These are phyloP conservation scores for Phrynosoma platyrhinos DNA, from an alignment of 2,113 vertebrate species.

Conservation along the genomic window DNA sequence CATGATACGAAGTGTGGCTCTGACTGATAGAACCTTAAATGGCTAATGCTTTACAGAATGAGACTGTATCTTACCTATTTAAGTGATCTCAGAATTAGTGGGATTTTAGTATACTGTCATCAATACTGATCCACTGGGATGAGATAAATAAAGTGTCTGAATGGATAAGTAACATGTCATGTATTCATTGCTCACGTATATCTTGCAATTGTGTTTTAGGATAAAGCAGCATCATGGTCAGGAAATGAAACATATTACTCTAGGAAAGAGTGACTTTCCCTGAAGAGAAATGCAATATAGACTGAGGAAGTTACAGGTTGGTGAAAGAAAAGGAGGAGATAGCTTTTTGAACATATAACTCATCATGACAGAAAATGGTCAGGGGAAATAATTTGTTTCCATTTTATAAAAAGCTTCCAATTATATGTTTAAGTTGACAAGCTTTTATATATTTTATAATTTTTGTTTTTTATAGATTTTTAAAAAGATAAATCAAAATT, in stretches of 20 bases:
- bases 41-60: background rate
- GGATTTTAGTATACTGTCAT: background rate
- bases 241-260: background rate
- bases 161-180: background rate
- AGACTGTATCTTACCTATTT: background rate
- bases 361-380: background rate
- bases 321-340: background rate
- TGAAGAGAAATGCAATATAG: background rate
- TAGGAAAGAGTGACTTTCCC: background rate
- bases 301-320: background rate
- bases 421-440: background rate
- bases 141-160: background rate
- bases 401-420: background rate
- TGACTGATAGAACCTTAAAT: background rate
- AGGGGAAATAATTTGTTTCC: background rate
- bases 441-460: background rate
- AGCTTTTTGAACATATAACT: background rate
- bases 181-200: background rate
- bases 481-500: background rate
- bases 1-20: background rate
- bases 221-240: too few species aligned
- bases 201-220: background rate
- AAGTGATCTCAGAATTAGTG: background rate
- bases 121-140: background rate
- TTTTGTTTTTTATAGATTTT: background rate